Percentiles rank a stretch among this genome's conserved stretches.
Evolutionary conservation across 2,888 invertebrate species (phyloP).

Genomic region (Synanthedon vespiformis): DNA sequence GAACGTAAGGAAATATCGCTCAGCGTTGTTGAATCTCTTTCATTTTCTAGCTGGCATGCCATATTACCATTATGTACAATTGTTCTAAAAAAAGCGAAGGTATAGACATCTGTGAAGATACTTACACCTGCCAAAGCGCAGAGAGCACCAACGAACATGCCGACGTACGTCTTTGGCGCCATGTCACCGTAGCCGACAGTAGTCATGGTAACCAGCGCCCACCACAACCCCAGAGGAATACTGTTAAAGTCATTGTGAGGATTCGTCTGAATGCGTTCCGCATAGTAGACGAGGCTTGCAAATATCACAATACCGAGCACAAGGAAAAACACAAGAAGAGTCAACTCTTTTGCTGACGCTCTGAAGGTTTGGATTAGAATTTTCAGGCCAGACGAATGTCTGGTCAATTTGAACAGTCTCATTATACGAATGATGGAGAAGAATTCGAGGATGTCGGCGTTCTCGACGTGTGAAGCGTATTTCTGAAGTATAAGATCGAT

Average conservation of each 20-base stretch:
- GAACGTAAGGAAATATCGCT: too few species aligned
- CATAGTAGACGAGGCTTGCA: constrained; percentile 97
- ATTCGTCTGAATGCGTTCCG: constrained; percentile 95
- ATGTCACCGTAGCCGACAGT: constrained; percentile 99
- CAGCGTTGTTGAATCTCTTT: too few species aligned
- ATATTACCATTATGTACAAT: too few species aligned
- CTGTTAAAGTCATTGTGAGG: constrained; percentile 98
- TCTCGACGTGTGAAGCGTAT: constrained; percentile 91
- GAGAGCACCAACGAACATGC: constrained; percentile 98
- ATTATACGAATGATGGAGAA: constrained; percentile 98
- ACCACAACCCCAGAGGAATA: constrained; percentile 97
- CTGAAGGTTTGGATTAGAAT: constrained; percentile 98
- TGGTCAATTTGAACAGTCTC: constrained; percentile 95
- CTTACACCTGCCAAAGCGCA: constrained; percentile 97
- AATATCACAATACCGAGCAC: constrained; percentile 98
- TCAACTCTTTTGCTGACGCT: constrained; percentile 96
- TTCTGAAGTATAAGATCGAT: constrained; percentile 91
- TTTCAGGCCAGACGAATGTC: constrained; percentile 97
- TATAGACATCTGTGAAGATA: constrained; percentile 12
- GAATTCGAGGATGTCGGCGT: constrained; percentile 96
- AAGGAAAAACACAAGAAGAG: constrained; percentile 96
- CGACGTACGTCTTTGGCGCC: constrained; percentile 98
- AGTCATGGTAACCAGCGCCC: constrained; percentile 99
- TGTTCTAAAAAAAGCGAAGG: too few species aligned
- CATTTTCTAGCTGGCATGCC: too few species aligned